Evolutionary conservation across 2,113 vertebrate species (phyloP).

Genomic region (Cacatua alba): DNA sequence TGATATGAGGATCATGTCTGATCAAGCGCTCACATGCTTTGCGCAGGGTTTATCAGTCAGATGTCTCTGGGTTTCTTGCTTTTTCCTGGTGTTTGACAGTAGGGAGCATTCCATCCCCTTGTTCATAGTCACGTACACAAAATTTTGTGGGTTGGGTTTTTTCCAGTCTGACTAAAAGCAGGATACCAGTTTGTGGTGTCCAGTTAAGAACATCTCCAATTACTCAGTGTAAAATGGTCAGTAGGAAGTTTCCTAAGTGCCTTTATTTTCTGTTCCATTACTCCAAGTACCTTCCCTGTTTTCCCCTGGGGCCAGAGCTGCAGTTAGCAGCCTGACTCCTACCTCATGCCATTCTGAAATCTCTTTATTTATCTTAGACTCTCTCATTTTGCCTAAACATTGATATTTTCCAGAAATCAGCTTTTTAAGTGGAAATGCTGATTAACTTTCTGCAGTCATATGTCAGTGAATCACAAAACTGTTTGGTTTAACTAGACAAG

Average conservation of each 20-base stretch:
- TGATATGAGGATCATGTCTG: background rate
- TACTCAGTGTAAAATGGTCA: background rate
- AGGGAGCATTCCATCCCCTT: background rate
- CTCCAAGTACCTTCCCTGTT: background rate
- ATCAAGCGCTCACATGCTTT: background rate
- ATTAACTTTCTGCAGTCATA: constrained; percentile 25
- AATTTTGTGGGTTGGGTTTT: background rate
- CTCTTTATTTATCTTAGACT: background rate
- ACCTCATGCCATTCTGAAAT: background rate
- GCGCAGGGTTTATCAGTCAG: background rate
- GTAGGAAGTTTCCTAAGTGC: background rate
- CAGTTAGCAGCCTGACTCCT: background rate
- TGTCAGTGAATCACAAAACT: constrained; percentile 17
- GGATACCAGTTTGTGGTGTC: background rate
- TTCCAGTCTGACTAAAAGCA: background rate
- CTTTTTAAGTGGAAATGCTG: background rate
- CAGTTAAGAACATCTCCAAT: background rate
- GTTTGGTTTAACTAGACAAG: constrained; percentile 21
- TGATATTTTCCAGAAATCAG: constrained; percentile 33
- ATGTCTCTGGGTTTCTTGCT: background rate
- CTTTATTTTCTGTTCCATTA: constrained; percentile 6
- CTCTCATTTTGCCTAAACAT: background rate
- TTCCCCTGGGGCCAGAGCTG: background rate
- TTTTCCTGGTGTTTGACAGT: background rate
- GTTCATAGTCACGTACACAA: background rate